A percentile compares a stretch with the other conserved stretches of the same genome.
Conservation (phyloP, 1,140 invertebrate species). For the Limonius californicus region DNA sequence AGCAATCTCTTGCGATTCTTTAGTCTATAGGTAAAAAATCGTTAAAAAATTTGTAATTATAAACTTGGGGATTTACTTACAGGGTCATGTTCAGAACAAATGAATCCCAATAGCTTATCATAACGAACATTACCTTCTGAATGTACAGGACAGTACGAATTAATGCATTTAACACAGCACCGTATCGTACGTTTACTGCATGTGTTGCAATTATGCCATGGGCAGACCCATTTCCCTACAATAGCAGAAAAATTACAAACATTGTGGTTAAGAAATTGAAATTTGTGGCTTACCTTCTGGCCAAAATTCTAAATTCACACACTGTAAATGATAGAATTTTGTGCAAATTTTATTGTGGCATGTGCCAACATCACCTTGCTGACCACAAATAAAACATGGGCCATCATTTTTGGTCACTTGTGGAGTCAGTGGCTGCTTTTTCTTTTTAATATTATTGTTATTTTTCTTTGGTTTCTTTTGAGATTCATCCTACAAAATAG, state of each 20-base stretch:
- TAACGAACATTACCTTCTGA: constrained; percentile 38
- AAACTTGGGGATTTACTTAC: constrained; percentile 26
- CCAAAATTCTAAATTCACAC: constrained; percentile 34
- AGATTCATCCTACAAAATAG: constrained; percentile 6
- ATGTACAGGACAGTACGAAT: constrained; percentile 42
- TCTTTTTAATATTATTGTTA: constrained; percentile 22
- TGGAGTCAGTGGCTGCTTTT: constrained; percentile 17
- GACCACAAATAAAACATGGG: constrained; percentile 40
- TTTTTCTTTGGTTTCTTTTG: constrained; percentile 7
- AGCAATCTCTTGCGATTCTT: background rate
- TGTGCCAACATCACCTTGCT: constrained; percentile 26
- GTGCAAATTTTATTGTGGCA: constrained; percentile 41
- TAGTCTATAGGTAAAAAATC: background rate
- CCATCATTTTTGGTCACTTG: constrained; percentile 18
- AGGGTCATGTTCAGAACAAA: constrained; percentile 39
- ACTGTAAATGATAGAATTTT: constrained; percentile 41
- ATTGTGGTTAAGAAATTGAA: background rate
- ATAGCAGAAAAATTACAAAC: background rate
- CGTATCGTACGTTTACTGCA: constrained; percentile 40
- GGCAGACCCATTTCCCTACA: constrained; percentile 37
- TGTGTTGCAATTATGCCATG: constrained; percentile 40
- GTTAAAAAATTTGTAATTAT: background rate
- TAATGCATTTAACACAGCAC: constrained; percentile 40
- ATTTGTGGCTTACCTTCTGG: constrained; percentile 40
- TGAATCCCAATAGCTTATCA: constrained; percentile 37